These are phyloP conservation scores for Epinephelus lanceolatus DNA, from an alignment of 2,113 vertebrate genomes.

Conservation along the genomic window DNA sequence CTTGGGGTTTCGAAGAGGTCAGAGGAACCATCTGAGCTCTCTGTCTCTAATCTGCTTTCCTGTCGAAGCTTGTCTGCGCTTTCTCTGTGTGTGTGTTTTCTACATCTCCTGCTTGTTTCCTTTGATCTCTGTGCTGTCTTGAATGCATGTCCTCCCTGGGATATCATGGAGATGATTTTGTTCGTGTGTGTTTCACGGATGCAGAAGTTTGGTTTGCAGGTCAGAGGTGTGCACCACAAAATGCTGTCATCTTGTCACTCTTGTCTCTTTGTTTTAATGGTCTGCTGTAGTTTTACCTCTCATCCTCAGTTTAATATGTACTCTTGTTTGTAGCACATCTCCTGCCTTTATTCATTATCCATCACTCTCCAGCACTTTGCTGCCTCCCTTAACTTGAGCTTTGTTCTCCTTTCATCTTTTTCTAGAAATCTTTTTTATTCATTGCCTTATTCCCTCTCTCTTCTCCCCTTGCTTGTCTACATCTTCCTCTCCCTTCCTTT, in stretches of 20 bases:
- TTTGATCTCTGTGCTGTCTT: slow-evolving; percentile 30
- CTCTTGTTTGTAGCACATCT: neutral
- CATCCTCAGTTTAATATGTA: neutral
- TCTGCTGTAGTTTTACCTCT: neutral
- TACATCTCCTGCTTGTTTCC: slow-evolving; percentile 9
- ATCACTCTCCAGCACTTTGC: neutral
- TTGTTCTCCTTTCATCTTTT: neutral
- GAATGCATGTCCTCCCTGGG: neutral
- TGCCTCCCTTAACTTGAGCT: neutral
- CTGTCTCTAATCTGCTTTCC: slow-evolving; percentile 28
- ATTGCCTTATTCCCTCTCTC: neutral
- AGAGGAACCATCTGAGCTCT: slow-evolving; percentile 26
- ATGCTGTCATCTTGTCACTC: neutral
- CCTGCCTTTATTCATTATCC: slow-evolving; percentile 19
- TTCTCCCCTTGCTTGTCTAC: neutral
- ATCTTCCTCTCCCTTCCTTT: slow-evolving; percentile 13
- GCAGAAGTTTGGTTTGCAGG: slow-evolving; percentile 14
- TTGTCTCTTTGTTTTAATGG: neutral
- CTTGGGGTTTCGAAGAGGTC: slow-evolving; percentile 27
- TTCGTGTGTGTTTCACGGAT: slow-evolving; percentile 1
- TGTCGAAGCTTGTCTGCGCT: slow-evolving; percentile 24
- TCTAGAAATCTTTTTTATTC: slow-evolving; percentile 13
- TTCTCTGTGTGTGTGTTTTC: slow-evolving; percentile 1
- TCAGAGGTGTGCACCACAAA: slow-evolving; percentile 10
- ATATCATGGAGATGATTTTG: neutral